Evolutionary conservation across 1,140 invertebrate species (phyloP).

Genomic region (Trichoplusia ni): DNA sequence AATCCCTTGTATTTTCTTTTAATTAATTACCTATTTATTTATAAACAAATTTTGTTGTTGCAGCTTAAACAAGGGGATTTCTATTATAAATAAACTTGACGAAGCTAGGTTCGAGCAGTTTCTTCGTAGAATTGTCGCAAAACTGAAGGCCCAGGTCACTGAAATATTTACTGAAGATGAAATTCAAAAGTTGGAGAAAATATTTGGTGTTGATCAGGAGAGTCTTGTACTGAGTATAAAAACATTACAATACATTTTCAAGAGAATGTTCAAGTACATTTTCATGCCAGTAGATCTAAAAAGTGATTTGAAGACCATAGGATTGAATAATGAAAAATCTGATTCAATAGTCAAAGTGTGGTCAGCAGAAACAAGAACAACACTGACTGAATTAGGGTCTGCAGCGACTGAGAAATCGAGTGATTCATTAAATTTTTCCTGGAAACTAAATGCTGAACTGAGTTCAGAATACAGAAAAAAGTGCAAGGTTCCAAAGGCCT

Average conservation of each 20-base stretch:
- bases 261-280: constrained; percentile 67
- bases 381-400: constrained; percentile 56
- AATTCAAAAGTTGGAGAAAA: constrained; percentile 61
- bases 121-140: constrained; percentile 60
- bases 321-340: constrained; percentile 62
- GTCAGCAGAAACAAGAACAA: constrained; percentile 64
- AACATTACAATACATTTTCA: constrained; percentile 65
- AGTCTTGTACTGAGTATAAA: constrained; percentile 62
- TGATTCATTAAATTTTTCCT: constrained; percentile 57
- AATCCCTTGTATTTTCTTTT: neutral
- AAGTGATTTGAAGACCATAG: constrained; percentile 57
- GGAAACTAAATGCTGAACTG: constrained; percentile 71
- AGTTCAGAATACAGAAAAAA: constrained; percentile 70
- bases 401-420: constrained; percentile 44
- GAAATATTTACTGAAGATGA: constrained; percentile 72
- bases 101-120: constrained; percentile 69
- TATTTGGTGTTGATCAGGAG: constrained; percentile 65
- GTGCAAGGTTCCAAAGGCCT: constrained; percentile 67
- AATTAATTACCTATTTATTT: neutral
- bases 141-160: constrained; percentile 56
- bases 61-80: constrained; percentile 65
- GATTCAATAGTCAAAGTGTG: constrained; percentile 66
- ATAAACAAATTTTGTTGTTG: constrained; percentile 32
- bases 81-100: constrained; percentile 58
- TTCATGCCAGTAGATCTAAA: constrained; percentile 70